Percentiles rank a stretch among this genome's conserved stretches.
These are phyloP conservation scores for Tholera decimalis DNA, from an alignment of 2,888 invertebrate genomes.

Conservation along the genomic window DNA sequence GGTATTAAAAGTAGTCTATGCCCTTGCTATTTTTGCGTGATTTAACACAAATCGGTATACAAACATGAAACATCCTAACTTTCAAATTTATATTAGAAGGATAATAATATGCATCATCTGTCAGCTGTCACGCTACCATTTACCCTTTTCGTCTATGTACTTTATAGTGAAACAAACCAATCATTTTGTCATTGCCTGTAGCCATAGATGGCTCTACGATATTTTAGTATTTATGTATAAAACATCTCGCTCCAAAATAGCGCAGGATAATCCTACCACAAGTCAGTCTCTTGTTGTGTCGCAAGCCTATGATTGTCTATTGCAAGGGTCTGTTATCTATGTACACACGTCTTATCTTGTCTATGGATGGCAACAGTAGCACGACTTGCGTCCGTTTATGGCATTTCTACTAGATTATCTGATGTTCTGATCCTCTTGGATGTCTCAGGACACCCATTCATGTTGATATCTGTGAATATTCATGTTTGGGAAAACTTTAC, in stretches of 20 bases:
- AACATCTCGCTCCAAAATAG: not conserved
- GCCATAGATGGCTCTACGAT: not conserved
- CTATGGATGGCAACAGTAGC: slow-evolving; percentile 71
- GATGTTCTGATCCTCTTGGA: slow-evolving; percentile 61
- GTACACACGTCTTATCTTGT: slow-evolving; percentile 70
- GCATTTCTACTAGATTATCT: slow-evolving; percentile 69
- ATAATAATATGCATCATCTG: too few relatives aligned
- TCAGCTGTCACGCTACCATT: not conserved
- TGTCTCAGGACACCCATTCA: slow-evolving; percentile 67
- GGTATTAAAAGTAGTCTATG: too few relatives aligned
- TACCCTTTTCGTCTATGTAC: not conserved
- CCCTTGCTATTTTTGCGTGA: too few relatives aligned
- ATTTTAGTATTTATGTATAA: not conserved
- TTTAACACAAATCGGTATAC: too few relatives aligned
- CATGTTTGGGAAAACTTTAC: slow-evolving; percentile 44
- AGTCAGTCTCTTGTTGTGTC: slow-evolving; percentile 35
- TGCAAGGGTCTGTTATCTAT: slow-evolving; percentile 66
- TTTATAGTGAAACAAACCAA: not conserved
- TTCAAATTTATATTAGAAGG: too few relatives aligned
- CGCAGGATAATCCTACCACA: slow-evolving; percentile 15
- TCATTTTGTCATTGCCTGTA: not conserved
- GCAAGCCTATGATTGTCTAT: slow-evolving; percentile 48
- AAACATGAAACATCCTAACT: too few relatives aligned
- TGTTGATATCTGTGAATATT: slow-evolving; percentile 57
- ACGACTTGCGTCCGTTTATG: slow-evolving; percentile 68